Conservation (phyloP, 2,797 vertebrate species). For the Galaxias olidus region DNA sequence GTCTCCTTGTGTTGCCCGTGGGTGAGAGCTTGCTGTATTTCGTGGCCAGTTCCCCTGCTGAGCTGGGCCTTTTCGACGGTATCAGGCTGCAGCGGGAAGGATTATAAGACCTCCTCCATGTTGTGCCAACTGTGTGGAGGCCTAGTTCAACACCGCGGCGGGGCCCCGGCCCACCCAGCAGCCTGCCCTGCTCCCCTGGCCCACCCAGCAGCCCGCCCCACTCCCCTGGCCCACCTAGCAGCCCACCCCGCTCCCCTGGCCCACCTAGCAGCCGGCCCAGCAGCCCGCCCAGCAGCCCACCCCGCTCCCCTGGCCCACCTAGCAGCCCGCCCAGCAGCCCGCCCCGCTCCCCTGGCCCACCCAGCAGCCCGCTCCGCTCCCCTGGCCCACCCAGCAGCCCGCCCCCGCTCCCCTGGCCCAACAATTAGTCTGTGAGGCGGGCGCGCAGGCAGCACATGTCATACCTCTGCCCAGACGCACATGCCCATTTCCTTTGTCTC, state of each 20-base stretch:
- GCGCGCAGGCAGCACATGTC: conserved; percentile 59
- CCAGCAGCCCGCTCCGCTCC: conserved; percentile 55
- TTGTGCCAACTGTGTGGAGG: conserved; percentile 68
- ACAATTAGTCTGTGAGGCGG: conserved; percentile 61
- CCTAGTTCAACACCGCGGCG: conserved; percentile 70
- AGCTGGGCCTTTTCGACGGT: conserved; percentile 58
- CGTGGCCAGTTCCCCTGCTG: conserved; percentile 61
- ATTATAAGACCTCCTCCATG: conserved; percentile 60
- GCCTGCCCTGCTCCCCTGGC: conserved; percentile 55
- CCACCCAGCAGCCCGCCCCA: conserved; percentile 64
- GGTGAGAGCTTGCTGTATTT: conserved; percentile 52
- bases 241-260: no score
- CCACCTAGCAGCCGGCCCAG: no score
- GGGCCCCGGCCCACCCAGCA: conserved; percentile 72
- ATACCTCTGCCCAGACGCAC: conserved; percentile 12
- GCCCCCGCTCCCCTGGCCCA: conserved; percentile 31
- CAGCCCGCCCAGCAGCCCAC: conserved; percentile 76
- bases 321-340: conserved; percentile 69
- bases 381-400: background rate
- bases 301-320: no score
- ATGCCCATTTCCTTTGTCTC: background rate
- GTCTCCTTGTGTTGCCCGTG: conserved; percentile 40
- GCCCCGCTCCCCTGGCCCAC: conserved; percentile 64
- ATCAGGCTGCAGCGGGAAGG: conserved; percentile 57
- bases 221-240: no score